Evolutionary conservation across 2,113 vertebrate genomes (phyloP), one percentile per base, ranked within the genome.

Genomic region (Muntiacus reevesi): DNA sequence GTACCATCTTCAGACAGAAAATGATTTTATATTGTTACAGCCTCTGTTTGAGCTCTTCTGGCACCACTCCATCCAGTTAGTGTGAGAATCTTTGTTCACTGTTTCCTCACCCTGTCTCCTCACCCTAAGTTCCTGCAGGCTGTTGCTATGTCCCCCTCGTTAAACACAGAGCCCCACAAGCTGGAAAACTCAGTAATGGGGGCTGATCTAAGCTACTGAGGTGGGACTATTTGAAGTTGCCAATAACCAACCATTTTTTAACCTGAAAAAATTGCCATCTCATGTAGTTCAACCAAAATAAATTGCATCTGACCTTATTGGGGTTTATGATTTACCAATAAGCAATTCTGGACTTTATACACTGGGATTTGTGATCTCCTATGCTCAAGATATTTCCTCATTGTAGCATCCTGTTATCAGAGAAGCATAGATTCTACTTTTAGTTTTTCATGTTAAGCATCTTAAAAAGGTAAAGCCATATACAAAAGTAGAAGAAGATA

Each of bases 71-170:
- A 40, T 7, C 19, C 13, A n/a, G 19, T 3, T 7, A 8, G 2
- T 14, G 2, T 52, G 50, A 55, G n/a, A 81, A 7, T 7, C 14
- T n/a, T 55, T n/a, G 30, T 47, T 78, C 27, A n/a, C 12, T 43
- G 28, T 40, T n/a, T 67, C 64, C 28, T 30, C 64, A 54, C 11
- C 16, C 2, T 43, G 25, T 45, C 17, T 64, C 54, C 28, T n/a
- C 60, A 52, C 10, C 15, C 2, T 40, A 14, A 30, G 7, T 60
- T 52, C 47, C 45, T 3, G 2, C 43, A 33, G 6, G 17, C 14
- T 4, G 2, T 14, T 21, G 2, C 28, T 14, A 1, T 30, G 15
- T 25, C 6, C 40, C 13, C n/a, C 19, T 28, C 7, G 1, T 17
- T 74, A 60, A 81, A 21, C 59, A 25, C 15, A 10, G 52, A 40